Evolutionary conservation across 2,797 vertebrate species (phyloP).

Genomic region (Thaleichthys pacificus): DNA sequence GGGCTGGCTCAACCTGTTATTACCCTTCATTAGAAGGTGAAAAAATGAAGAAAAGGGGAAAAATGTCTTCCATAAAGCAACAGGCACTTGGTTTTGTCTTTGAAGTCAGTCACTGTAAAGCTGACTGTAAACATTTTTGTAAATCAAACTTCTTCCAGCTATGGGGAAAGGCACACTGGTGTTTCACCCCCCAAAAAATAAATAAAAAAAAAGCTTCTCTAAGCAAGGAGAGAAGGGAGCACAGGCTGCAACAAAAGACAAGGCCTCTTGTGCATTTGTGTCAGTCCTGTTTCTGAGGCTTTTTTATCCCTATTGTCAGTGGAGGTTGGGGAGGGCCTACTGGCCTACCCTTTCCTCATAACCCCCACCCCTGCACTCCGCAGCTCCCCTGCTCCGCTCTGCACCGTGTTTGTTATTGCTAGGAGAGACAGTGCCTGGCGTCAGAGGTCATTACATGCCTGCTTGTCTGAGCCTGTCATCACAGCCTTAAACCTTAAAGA

Average conservation of each 20-base stretch:
- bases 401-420: slow-evolving; percentile 68
- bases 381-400: not conserved
- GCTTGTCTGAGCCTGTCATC: slow-evolving; percentile 80
- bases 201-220: slow-evolving; percentile 32
- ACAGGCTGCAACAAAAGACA: not conserved
- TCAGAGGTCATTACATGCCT: slow-evolving; percentile 80
- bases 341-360: not conserved
- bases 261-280: slow-evolving; percentile 35
- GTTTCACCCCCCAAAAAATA: too few species aligned
- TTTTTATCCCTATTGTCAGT: slow-evolving; percentile 26
- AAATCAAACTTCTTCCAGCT: slow-evolving; percentile 59
- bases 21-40: slow-evolving; percentile 48
- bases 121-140: slow-evolving; percentile 62
- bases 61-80: slow-evolving; percentile 73
- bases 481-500: slow-evolving; percentile 76
- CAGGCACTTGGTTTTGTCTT: slow-evolving; percentile 60
- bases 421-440: slow-evolving; percentile 73
- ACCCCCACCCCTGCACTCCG: not conserved
- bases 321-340: slow-evolving; percentile 13
- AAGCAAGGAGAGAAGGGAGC: slow-evolving; percentile 59
- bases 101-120: slow-evolving; percentile 68
- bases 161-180: not conserved
- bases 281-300: slow-evolving; percentile 42
- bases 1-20: slow-evolving; percentile 38
- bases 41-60: slow-evolving; percentile 30